Evolutionary conservation across 2,797 vertebrate genomes (phyloP).

Genomic region (Clarias pachynema): DNA sequence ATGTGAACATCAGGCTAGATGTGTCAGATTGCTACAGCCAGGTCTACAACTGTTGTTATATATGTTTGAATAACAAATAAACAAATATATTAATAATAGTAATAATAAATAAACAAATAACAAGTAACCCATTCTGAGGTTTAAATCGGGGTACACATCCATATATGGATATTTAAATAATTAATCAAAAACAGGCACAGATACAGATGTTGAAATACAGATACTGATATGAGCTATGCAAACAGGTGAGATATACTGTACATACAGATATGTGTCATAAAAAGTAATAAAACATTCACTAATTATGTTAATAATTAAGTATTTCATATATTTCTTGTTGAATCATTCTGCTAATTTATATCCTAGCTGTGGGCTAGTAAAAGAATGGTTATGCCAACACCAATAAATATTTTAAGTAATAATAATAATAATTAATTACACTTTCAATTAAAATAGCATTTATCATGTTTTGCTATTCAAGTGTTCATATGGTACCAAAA

Average conservation of each 20-base stretch:
- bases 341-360: background rate
- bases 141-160: background rate
- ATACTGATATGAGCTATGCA: background rate
- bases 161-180: background rate
- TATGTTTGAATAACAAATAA: background rate
- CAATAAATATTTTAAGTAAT: too few species aligned
- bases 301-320: background rate
- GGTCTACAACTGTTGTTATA: background rate
- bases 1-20: background rate
- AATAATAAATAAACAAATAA: background rate
- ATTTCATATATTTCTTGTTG: background rate
- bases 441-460: too few species aligned
- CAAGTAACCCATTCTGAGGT: background rate
- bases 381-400: too few species aligned
- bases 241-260: background rate
- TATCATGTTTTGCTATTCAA: too few species aligned
- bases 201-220: background rate
- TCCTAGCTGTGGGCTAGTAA: too few species aligned
- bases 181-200: background rate
- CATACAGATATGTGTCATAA: background rate
- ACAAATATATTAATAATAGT: background rate
- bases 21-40: background rate
- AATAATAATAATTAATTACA: too few species aligned
- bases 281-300: background rate
- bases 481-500: too few species aligned